These are phyloP conservation scores for Papilio xuthus DNA, from an alignment of 1,140 invertebrate species.

Conservation along the genomic window DNA sequence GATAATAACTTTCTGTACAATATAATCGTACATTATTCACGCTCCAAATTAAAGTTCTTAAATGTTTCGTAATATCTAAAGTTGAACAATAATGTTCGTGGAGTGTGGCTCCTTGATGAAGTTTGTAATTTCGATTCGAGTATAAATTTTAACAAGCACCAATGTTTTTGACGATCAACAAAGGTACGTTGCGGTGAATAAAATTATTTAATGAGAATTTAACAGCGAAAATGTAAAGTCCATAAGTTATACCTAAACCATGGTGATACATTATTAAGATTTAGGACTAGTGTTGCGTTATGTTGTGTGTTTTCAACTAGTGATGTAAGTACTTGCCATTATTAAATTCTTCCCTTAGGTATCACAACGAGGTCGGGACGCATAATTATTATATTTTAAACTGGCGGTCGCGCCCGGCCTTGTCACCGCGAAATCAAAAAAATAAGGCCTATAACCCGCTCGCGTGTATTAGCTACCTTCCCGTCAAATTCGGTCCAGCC, in stretches of 20 bases:
- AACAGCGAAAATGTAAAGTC: neutral
- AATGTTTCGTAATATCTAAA: conserved; percentile 39
- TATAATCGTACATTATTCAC: conserved; percentile 33
- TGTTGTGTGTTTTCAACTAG: too few relatives aligned
- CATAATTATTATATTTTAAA: too few relatives aligned
- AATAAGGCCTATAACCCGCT: too few relatives aligned
- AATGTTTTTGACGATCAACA: conserved; percentile 21
- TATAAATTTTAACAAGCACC: conserved; percentile 30
- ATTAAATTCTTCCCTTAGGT: too few relatives aligned
- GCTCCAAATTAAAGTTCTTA: conserved; percentile 36
- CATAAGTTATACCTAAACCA: neutral
- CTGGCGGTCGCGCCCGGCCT: too few relatives aligned
- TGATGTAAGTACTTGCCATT: too few relatives aligned
- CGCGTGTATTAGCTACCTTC: too few relatives aligned
- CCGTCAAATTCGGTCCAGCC: too few relatives aligned
- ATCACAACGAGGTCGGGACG: too few relatives aligned
- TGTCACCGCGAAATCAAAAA: too few relatives aligned
- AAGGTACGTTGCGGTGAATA: neutral
- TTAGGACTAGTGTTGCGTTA: neutral
- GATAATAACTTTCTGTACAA: conserved; percentile 32
- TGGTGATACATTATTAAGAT: neutral
- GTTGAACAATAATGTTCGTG: conserved; percentile 35
- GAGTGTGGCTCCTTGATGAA: conserved; percentile 22
- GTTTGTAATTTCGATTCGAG: conserved; percentile 28
- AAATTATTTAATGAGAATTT: neutral